Base-by-base conservation (phyloP, 2,797 vertebrate species). In the Anas bahamensis region DNA sequence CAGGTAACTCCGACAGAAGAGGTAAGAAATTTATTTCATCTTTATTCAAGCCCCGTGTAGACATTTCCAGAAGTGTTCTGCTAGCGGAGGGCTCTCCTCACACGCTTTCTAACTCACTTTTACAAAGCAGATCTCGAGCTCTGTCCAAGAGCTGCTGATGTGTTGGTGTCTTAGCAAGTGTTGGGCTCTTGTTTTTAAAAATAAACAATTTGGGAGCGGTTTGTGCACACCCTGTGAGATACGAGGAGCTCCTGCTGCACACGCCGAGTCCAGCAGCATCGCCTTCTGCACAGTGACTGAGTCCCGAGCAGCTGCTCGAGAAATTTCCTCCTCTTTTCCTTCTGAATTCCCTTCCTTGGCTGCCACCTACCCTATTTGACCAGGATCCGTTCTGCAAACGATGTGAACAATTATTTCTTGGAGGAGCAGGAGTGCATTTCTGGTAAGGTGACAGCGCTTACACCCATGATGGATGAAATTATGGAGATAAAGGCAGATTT, bases 1-100 rank as follows among this genome's bases (percentile, higher is more conserved):
- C 97, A 98, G 98, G 97, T 97, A 96, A 97, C 95, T 95, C 97
- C 97, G 97, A 98, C 95, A 97, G 97, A 98, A 98, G 98, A 98
- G 97, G 98, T 97, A 96, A 87, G 61, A 75, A 66, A 87, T 78
- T 80, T 59, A 26, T 24, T 70, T 91, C 55, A 7, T 83, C 65
- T 88, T 69, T 46, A 83, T 33, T 77, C 93, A 71, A 89, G 11
- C 91, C 53, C 72, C 84, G 77, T 83, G 42, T 60, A 53, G 84
- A 31, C 24, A 9, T 69, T 65, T 72, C 69, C 59, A 83, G 50
- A 69, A 82, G 18, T 15, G 0, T 81, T 89, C 42, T 81, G 63
- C 63, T 86, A 1, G 61, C n/a, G 33, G 52, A 33, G 41, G 77
- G 6, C 18, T 37, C 50, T 80, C 75, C 56, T 29, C 69, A 79